Conservation (phyloP, 92 coral and sea anemone species). For the Plumapathes pennacea region DNA sequence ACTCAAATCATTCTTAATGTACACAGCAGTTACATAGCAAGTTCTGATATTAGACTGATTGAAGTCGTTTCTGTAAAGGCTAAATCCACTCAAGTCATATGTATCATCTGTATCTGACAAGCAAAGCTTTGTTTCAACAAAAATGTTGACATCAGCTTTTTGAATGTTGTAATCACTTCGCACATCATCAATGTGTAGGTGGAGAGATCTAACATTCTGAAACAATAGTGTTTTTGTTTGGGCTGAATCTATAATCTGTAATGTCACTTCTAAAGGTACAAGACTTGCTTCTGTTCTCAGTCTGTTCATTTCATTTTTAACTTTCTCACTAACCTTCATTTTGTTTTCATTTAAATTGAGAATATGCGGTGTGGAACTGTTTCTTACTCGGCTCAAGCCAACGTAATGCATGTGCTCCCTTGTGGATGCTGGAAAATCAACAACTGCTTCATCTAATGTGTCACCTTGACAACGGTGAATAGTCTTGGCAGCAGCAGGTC, state of each 20-base stretch:
- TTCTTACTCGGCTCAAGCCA: slow-evolving; percentile 51
- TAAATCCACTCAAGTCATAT: slow-evolving; percentile 17
- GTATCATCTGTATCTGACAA: slow-evolving; percentile 15
- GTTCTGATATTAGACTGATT: slow-evolving; percentile 10
- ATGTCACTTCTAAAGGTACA: slow-evolving; percentile 4
- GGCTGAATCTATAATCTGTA: neutral
- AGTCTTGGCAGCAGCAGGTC: slow-evolving; percentile 67
- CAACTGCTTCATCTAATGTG: slow-evolving; percentile 58
- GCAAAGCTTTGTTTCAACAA: slow-evolving; percentile 57
- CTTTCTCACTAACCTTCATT: slow-evolving; percentile 45
- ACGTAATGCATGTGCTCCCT: slow-evolving; percentile 52
- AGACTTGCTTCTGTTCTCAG: slow-evolving; percentile 50
- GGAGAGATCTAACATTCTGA: slow-evolving; percentile 58
- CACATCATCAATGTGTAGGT: slow-evolving; percentile 34
- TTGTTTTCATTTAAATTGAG: slow-evolving; percentile 57
- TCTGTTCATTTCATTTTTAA: slow-evolving; percentile 63
- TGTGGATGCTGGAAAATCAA: slow-evolving; percentile 37
- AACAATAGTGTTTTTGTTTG: slow-evolving; percentile 23
- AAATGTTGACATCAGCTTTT: slow-evolving; percentile 52
- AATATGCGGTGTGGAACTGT: slow-evolving; percentile 41
- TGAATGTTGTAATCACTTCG: slow-evolving; percentile 31
- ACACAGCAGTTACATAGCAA: slow-evolving; percentile 31
- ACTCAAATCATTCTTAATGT: slow-evolving; percentile 2
- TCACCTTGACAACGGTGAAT: slow-evolving; percentile 63
- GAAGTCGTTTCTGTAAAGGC: slow-evolving; percentile 50